Conservation (phyloP, 2,888 invertebrate species). For the Carpatolechia fugitivella region DNA sequence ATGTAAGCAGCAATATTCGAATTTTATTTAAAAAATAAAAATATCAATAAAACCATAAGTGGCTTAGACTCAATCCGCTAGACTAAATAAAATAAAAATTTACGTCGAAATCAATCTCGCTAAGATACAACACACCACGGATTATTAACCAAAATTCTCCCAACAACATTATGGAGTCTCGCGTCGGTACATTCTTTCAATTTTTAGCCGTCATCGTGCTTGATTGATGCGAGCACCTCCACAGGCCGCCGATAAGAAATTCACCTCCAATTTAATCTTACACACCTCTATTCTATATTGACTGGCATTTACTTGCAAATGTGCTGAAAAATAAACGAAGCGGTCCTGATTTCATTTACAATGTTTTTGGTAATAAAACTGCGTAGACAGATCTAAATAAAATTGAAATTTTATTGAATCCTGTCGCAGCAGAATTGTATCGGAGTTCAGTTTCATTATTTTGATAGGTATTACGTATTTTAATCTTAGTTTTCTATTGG, state of each 20-base stretch:
- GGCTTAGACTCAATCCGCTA: too few species aligned
- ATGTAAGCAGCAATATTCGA: too few species aligned
- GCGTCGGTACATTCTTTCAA: slow-evolving; percentile 34
- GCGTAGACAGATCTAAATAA: too few species aligned
- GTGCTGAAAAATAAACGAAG: slow-evolving; percentile 15
- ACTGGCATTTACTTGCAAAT: slow-evolving; percentile 36
- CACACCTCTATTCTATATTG: slow-evolving; percentile 36
- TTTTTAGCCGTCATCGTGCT: slow-evolving; percentile 41
- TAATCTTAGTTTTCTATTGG: too few species aligned
- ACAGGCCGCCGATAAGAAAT: slow-evolving; percentile 44
- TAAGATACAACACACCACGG: neutral
- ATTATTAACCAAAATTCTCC: slow-evolving; percentile 1
- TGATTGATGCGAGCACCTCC: slow-evolving; percentile 44
- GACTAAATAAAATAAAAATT: too few species aligned
- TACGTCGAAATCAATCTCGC: too few species aligned
- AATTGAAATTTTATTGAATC: too few species aligned
- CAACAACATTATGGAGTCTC: neutral
- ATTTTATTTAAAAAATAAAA: neutral
- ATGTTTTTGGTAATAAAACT: too few species aligned
- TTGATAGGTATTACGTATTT: too few species aligned
- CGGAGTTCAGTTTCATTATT: too few species aligned
- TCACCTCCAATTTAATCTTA: slow-evolving; percentile 36
- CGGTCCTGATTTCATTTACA: slow-evolving; percentile 8
- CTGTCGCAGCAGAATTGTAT: too few species aligned
- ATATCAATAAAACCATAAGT: too few species aligned